Conservation (phyloP, 1,140 invertebrate species). For the Melanaphis sacchari region DNA sequence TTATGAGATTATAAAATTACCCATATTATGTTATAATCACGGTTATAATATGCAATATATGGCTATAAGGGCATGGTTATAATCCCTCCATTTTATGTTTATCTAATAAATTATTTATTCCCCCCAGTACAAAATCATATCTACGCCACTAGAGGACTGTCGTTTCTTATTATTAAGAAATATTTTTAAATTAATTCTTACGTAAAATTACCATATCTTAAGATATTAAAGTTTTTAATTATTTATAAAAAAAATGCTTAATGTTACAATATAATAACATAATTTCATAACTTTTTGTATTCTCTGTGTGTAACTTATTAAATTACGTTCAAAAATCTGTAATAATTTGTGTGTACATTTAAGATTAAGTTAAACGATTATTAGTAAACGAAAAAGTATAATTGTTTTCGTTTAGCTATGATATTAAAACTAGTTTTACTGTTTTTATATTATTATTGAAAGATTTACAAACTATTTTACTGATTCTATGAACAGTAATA, state of each 20-base stretch:
- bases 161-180: too few relatives aligned
- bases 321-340: not conserved
- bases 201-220: too few relatives aligned
- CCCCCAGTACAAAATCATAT: too few relatives aligned
- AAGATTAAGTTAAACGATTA: not conserved
- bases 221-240: not conserved
- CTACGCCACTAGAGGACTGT: too few relatives aligned
- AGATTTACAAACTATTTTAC: not conserved
- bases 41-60: too few relatives aligned
- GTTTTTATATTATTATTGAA: not conserved
- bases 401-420: not conserved
- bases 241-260: not conserved
- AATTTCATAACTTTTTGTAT: not conserved
- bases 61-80: too few relatives aligned
- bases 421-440: not conserved
- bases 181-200: too few relatives aligned
- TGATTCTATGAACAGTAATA: not conserved
- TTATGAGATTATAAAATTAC: too few relatives aligned
- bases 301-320: not conserved
- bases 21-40: too few relatives aligned
- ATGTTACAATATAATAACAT: not conserved
- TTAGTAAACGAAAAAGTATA: not conserved
- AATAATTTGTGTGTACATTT: not conserved
- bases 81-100: too few relatives aligned
- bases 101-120: too few relatives aligned